Evolutionary conservation across 1,140 invertebrate species (phyloP).

Genomic region (Tetramorium alpestre): DNA sequence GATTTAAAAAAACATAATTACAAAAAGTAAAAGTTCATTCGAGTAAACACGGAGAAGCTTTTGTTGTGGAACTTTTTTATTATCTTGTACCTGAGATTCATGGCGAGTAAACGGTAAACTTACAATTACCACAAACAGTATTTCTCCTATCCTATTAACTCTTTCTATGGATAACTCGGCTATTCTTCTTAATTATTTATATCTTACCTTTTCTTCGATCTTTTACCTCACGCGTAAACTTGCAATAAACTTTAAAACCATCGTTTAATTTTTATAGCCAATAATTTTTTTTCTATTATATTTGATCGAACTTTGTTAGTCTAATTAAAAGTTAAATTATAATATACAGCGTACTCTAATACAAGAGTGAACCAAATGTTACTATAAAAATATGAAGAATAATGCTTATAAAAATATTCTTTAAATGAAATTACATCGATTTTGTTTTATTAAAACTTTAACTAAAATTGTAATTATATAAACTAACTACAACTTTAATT

Average conservation of each 20-base stretch:
- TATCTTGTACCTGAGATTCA: slow-evolving; percentile 43
- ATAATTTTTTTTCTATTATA: slow-evolving; percentile 24
- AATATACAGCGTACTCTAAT: background rate
- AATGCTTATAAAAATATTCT: background rate
- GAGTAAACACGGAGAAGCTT: slow-evolving; percentile 29
- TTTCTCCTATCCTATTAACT: slow-evolving; percentile 1
- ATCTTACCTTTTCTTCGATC: slow-evolving; percentile 1
- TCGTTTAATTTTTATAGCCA: background rate
- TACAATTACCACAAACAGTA: slow-evolving; percentile 25
- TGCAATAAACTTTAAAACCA: background rate
- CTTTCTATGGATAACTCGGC: slow-evolving; percentile 33
- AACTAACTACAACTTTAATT: background rate
- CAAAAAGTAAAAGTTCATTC: slow-evolving; percentile 55
- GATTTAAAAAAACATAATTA: slow-evolving; percentile 26
- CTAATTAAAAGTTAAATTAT: background rate
- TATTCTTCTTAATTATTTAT: slow-evolving; percentile 60
- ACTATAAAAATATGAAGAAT: background rate
- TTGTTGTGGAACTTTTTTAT: slow-evolving; percentile 65
- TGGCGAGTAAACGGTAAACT: slow-evolving; percentile 39
- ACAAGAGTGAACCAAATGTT: background rate
- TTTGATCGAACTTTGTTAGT: background rate
- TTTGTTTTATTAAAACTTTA: background rate
- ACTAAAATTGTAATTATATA: background rate
- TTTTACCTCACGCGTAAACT: background rate
- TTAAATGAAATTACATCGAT: background rate